phyloP scores from a whole-genome alignment of 1,140 invertebrate genomes.

The Elymnias hypermnestra region DNA sequence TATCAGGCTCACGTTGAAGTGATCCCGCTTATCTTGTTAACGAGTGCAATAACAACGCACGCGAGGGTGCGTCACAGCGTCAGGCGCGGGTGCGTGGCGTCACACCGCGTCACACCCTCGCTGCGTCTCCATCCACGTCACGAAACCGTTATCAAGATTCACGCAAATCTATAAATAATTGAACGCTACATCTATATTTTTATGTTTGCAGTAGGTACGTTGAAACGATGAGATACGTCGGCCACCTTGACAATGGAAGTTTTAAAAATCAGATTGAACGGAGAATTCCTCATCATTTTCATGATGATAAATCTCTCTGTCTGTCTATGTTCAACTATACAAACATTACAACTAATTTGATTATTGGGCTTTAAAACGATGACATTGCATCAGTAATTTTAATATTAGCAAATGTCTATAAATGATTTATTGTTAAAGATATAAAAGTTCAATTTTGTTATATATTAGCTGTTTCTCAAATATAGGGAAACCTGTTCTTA shows the following conservation, averaged over 20 bases:
- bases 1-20: conserved; percentile 14
- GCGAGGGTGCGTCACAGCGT: conserved; percentile 33
- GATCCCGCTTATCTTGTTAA: conserved; percentile 27
- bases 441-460: too few relatives aligned
- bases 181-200: conserved; percentile 18
- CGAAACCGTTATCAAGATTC: conserved; percentile 28
- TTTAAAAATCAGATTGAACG: too few relatives aligned
- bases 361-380: too few relatives aligned
- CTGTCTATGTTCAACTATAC: too few relatives aligned
- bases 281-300: too few relatives aligned
- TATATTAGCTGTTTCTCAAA: too few relatives aligned
- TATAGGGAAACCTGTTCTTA: too few relatives aligned
- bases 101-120: conserved; percentile 22
- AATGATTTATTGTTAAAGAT: too few relatives aligned
- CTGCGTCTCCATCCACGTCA: conserved; percentile 19
- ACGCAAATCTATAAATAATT: conserved; percentile 28
- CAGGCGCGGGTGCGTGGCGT: conserved; percentile 23
- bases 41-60: conserved; percentile 14
- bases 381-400: too few relatives aligned
- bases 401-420: too few relatives aligned
- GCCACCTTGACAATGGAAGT: neutral
- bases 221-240: neutral
- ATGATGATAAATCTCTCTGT: too few relatives aligned
- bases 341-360: too few relatives aligned
- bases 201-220: neutral